Percentiles rank a stretch among this genome's conserved stretches.
phyloP scores from a whole-genome alignment of 1,140 invertebrate genomes.

The Ostrea edulis region DNA sequence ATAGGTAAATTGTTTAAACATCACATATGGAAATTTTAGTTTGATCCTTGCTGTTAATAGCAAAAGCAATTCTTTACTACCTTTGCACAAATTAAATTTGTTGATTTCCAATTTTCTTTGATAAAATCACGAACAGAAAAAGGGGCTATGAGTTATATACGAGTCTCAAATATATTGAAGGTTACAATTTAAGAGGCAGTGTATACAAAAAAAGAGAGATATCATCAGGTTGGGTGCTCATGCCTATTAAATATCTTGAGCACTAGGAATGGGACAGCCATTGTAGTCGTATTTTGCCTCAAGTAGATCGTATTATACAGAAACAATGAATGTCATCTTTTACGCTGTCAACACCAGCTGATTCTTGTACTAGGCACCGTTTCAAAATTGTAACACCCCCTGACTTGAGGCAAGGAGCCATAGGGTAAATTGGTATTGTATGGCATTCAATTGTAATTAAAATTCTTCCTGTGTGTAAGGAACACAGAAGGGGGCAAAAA shows the following conservation, averaged over 20 bases:
- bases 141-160: background rate
- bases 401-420: background rate
- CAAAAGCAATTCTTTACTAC: background rate
- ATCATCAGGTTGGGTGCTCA: constrained; percentile 10
- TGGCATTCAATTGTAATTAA: background rate
- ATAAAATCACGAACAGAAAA: constrained; percentile 1
- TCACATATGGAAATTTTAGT: background rate
- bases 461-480: background rate
- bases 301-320: background rate
- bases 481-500: background rate
- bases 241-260: constrained; percentile 2
- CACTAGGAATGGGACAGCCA: background rate
- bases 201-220: constrained; percentile 10
- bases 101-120: constrained; percentile 18
- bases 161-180: background rate
- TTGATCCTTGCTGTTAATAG: background rate
- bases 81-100: background rate
- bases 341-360: background rate
- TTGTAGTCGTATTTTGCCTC: constrained; percentile 1
- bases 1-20: constrained; percentile 36
- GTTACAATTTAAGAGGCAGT: background rate
- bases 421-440: constrained; percentile 8
- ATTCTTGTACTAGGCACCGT: background rate
- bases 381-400: background rate
- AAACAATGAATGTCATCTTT: constrained; percentile 16